A percentile compares a stretch with the other conserved stretches of the same genome.
phyloP scores from a whole-genome alignment of 2,113 vertebrate species.

The Nannospalax galili region DNA sequence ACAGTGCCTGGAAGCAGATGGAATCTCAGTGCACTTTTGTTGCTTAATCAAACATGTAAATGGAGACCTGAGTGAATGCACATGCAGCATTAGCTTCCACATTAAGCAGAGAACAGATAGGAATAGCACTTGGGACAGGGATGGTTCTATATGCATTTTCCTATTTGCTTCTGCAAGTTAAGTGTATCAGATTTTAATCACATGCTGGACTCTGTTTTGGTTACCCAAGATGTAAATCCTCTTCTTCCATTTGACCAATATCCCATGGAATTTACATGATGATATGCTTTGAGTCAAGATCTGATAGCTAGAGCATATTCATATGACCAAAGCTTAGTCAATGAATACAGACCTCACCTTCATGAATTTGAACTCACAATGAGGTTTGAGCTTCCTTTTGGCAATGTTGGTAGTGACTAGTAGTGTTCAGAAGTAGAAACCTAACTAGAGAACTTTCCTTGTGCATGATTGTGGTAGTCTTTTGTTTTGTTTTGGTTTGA shows the following conservation, averaged over 20 bases:
- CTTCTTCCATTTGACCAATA: slow-evolving; percentile 2
- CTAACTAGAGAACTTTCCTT: slow-evolving; percentile 15
- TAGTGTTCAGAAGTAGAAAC: background rate
- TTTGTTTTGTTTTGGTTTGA: background rate
- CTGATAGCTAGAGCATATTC: background rate
- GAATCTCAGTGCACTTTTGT: slow-evolving; percentile 11
- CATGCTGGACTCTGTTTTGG: background rate
- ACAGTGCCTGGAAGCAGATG: slow-evolving; percentile 23
- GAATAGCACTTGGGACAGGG: background rate
- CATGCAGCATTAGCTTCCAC: background rate
- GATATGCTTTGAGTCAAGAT: background rate
- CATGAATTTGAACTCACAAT: slow-evolving; percentile 14
- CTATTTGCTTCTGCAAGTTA: background rate
- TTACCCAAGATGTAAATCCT: background rate
- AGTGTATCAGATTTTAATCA: background rate
- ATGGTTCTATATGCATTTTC: background rate
- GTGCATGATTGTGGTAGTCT: background rate
- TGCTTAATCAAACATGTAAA: background rate
- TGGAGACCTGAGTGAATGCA: background rate
- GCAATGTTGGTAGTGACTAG: background rate
- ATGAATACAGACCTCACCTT: background rate
- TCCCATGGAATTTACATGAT: background rate
- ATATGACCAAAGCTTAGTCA: background rate
- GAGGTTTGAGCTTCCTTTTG: slow-evolving; percentile 12
- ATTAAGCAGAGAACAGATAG: background rate